phyloP scores from a whole-genome alignment of 2,113 vertebrate genomes.

The Salvelinus sp. region DNA sequence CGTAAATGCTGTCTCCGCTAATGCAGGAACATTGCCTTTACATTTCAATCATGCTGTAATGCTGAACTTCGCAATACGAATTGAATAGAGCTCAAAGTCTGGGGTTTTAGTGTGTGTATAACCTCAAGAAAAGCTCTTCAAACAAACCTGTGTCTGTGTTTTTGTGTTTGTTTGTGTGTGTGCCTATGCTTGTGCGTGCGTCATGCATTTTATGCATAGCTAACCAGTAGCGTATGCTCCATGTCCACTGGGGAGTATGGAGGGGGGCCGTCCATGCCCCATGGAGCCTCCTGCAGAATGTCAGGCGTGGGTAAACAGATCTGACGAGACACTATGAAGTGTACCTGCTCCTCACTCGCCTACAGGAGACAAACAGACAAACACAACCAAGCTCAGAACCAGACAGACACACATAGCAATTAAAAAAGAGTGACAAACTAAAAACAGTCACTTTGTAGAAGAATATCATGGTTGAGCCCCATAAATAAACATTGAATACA shows the following conservation, averaged over 20 bases:
- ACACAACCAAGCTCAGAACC: conserved; percentile 24
- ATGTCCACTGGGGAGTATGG: conserved; percentile 73
- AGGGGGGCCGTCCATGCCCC: conserved; percentile 75
- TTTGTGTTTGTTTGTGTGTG: not conserved
- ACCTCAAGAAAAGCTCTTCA: not conserved
- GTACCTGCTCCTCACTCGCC: conserved; percentile 90
- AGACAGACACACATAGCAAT: not conserved
- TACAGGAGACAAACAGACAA: conserved; percentile 60
- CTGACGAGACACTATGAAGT: conserved; percentile 89
- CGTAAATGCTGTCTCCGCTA: too few species aligned
- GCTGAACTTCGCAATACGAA: too few species aligned
- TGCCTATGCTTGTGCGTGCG: conserved; percentile 5
- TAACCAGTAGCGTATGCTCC: conserved; percentile 82
- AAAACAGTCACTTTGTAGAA: not conserved
- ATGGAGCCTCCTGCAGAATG: conserved; percentile 86
- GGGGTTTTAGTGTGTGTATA: conserved; percentile 9
- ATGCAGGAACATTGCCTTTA: too few species aligned
- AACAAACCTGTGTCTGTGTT: not conserved
- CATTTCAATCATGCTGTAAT: too few species aligned
- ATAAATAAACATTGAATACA: too few species aligned
- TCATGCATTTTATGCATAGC: conserved; percentile 28
- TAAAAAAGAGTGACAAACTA: too few species aligned
- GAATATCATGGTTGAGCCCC: too few species aligned
- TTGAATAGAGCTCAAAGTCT: too few species aligned
- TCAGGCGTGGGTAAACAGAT: conserved; percentile 82